Conservation (phyloP, 2,113 vertebrate genomes). For the Ceyx cyanopectus region DNA sequence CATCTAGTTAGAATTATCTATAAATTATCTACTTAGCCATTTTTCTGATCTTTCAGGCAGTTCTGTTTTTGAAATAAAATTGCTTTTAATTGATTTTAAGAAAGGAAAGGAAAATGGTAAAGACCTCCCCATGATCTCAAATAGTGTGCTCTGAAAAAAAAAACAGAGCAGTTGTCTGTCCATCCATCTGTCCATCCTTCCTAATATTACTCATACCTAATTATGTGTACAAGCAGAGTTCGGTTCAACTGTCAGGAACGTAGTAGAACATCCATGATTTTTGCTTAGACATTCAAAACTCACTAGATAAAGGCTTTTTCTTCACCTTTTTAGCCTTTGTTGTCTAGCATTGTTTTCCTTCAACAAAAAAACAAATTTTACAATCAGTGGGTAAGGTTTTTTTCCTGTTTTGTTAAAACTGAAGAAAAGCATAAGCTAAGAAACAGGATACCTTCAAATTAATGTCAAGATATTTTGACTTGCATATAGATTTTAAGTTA, state of each 20-base stretch:
- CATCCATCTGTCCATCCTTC: not conserved
- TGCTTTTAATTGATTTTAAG: not conserved
- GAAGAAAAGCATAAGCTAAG: not conserved
- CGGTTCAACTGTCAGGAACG: not conserved
- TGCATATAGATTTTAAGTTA: not conserved
- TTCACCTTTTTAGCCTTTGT: not conserved
- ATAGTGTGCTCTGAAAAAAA: not conserved
- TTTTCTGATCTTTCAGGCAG: not conserved
- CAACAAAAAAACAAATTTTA: not conserved
- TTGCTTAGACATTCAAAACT: not conserved
- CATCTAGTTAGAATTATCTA: not conserved
- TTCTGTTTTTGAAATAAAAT: not conserved
- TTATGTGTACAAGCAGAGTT: not conserved
- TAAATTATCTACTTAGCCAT: not conserved
- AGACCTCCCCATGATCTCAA: not conserved
- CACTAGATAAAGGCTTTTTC: not conserved
- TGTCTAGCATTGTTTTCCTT: not conserved
- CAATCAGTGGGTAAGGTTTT: fast-evolving
- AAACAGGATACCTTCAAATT: not conserved
- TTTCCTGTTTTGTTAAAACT: fast-evolving
- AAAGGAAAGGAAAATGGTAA: not conserved
- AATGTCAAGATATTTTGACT: not conserved
- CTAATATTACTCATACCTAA: not conserved
- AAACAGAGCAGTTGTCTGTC: not conserved
- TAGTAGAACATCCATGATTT: not conserved